phyloP scores from a whole-genome alignment of 2,888 invertebrate species.

The Stenotaenia linearis region DNA sequence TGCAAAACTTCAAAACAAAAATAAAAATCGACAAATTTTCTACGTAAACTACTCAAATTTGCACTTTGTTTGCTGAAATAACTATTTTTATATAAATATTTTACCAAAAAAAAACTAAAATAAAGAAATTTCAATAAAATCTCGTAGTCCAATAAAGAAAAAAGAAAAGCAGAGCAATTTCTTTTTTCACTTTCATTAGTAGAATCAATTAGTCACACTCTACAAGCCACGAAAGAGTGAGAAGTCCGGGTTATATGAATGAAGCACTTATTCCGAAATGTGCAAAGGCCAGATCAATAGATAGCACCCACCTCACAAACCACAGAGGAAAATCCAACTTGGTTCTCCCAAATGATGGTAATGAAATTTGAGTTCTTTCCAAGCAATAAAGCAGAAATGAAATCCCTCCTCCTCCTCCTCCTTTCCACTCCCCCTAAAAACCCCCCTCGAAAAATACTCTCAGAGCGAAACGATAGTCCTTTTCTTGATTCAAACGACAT shows the following conservation, averaged over 20 bases:
- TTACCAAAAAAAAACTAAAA: no score
- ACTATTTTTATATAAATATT: no score
- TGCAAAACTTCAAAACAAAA: no score
- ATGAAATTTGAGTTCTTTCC: conserved; percentile 19
- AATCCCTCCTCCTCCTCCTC: conserved; percentile 1
- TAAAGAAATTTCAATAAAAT: no score
- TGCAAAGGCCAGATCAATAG: conserved; percentile 1
- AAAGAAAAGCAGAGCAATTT: not conserved
- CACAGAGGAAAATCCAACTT: conserved; percentile 12
- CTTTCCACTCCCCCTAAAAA: not conserved
- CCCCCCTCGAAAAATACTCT: not conserved
- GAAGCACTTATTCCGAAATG: not conserved
- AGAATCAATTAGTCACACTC: not conserved
- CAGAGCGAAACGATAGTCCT: not conserved
- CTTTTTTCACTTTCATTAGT: not conserved
- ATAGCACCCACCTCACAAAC: not conserved
- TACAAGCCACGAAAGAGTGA: not conserved
- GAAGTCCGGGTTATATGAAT: not conserved
- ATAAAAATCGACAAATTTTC: no score
- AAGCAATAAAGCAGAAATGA: conserved; percentile 11
- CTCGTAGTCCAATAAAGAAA: not conserved
- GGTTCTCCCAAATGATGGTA: conserved; percentile 11
- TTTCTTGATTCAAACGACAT: conserved; percentile 3
- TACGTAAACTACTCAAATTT: no score
- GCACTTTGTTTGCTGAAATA: no score